phyloP scores from a whole-genome alignment of 2,888 invertebrate species.

The Pristionchus arcanus region DNA sequence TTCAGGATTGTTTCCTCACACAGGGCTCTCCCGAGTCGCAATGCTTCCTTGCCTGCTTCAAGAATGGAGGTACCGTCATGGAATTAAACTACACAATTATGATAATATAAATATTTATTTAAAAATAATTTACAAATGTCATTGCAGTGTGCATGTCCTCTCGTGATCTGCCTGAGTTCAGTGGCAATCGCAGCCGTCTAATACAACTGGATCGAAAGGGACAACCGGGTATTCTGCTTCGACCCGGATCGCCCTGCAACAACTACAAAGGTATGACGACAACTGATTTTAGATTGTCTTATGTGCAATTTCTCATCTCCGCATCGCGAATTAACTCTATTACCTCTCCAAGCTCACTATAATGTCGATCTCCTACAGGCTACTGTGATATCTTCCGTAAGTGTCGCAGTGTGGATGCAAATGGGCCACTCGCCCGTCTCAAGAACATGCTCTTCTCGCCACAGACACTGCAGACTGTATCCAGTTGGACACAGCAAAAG shows the following conservation, averaged over 20 bases:
- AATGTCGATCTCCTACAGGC: constrained; percentile 82
- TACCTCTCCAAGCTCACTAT: not conserved
- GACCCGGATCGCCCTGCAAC: constrained; percentile 98
- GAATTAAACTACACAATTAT: not conserved
- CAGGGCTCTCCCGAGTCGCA: constrained; percentile 84
- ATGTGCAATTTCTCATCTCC: not conserved
- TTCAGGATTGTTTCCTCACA: constrained; percentile 92
- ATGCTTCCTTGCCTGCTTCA: constrained; percentile 94
- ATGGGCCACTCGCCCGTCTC: constrained; percentile 95
- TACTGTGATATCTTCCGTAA: constrained; percentile 99
- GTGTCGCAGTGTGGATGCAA: constrained; percentile 98
- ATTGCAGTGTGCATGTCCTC: constrained; percentile 75
- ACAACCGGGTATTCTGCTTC: constrained; percentile 82
- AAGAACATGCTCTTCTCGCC: constrained; percentile 95
- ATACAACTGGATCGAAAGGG: constrained; percentile 71
- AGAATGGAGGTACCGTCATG: constrained; percentile 75
- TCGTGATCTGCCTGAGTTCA: constrained; percentile 76
- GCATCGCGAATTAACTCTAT: not conserved
- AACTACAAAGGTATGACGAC: constrained; percentile 87
- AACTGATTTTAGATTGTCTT: too few relatives aligned
- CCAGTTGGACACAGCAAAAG: constrained; percentile 57
- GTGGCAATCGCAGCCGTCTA: constrained; percentile 67
- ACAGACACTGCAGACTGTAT: constrained; percentile 90
- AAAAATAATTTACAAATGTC: not conserved
- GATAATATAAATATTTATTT: too few relatives aligned